These are phyloP conservation scores for Halcyon senegalensis DNA, from an alignment of 2,113 vertebrate genomes.

Conservation along the genomic window DNA sequence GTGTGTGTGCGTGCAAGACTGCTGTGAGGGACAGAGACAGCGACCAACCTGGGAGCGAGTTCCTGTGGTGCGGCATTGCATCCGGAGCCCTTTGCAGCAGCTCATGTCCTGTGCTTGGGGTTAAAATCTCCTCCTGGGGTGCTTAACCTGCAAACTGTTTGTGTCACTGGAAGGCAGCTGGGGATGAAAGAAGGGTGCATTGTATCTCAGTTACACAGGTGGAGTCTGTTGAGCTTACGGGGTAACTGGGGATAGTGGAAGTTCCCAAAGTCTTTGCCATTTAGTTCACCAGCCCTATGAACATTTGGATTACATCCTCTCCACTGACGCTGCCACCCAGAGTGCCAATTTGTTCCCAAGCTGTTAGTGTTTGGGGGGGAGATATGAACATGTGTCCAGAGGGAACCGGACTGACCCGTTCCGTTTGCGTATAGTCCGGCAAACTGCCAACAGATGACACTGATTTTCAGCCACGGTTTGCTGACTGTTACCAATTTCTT, in stretches of 20 bases:
- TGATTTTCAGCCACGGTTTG: background rate
- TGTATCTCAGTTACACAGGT: background rate
- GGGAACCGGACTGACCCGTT: background rate
- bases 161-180: background rate
- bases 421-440: background rate
- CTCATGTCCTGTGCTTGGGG: background rate
- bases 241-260: background rate
- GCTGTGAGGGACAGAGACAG: conserved; percentile 12
- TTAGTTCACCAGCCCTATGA: background rate
- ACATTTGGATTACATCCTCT: background rate
- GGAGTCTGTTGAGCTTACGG: background rate
- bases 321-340: background rate
- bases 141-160: background rate
- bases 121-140: conserved; percentile 10
- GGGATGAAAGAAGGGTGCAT: background rate
- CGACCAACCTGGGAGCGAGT: background rate
- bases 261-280: background rate
- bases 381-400: background rate
- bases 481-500: accelerated
- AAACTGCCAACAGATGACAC: background rate
- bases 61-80: background rate
- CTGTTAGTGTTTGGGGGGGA: background rate
- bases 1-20: accelerated
- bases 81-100: background rate
- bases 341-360: background rate